Evolutionary conservation across 2,113 vertebrate genomes (phyloP).

Genomic region (Lontra canadensis): DNA sequence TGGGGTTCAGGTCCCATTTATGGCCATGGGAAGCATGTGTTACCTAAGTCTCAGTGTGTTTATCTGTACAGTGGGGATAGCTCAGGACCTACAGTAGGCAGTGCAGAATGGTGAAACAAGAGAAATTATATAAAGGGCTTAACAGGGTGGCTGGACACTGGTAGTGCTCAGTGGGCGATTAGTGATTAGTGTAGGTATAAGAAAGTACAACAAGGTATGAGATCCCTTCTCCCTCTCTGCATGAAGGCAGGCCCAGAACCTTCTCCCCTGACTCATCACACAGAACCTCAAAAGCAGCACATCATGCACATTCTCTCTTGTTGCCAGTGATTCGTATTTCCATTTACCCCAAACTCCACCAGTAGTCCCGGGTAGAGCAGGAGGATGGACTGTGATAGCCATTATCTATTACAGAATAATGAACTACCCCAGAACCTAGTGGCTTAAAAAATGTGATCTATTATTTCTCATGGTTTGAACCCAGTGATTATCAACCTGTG

Average conservation of each 20-base stretch:
- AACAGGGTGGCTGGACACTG: neutral
- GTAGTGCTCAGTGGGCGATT: accelerated
- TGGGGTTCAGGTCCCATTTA: neutral
- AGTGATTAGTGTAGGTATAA: neutral
- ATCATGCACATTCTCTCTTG: neutral
- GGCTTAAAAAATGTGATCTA: neutral
- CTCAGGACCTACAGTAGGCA: neutral
- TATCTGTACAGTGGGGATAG: neutral
- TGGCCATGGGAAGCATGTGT: neutral
- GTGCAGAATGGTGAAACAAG: neutral
- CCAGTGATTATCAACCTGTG: neutral
- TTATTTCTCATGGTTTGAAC: neutral
- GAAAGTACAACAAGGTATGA: neutral
- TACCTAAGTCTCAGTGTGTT: neutral
- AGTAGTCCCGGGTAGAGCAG: too few relatives aligned
- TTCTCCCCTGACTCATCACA: neutral
- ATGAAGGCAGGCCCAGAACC: neutral
- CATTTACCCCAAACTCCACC: neutral
- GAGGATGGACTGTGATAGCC: neutral
- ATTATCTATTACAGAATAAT: neutral
- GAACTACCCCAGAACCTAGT: neutral
- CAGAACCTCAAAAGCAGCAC: neutral
- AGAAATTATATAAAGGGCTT: neutral
- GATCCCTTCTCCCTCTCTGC: neutral
- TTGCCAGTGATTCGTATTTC: neutral